These are phyloP conservation scores for Epinotia bilunana DNA, from an alignment of 2,888 invertebrate genomes.

Conservation along the genomic window DNA sequence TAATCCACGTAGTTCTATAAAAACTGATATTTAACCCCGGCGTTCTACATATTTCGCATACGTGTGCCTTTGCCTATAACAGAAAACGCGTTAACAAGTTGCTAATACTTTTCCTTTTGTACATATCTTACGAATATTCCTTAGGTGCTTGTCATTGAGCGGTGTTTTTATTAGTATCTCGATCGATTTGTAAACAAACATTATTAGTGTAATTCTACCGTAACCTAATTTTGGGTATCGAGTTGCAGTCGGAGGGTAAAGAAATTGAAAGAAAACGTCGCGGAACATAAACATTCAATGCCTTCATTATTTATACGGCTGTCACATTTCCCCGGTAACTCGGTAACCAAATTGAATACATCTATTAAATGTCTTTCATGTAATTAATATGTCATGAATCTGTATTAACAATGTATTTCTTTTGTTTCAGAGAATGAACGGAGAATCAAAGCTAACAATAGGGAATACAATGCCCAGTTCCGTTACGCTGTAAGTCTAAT, in stretches of 20 bases:
- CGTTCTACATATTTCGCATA: too few species aligned
- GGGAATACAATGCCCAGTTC: constrained; percentile 97
- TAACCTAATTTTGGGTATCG: neutral
- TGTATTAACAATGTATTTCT: constrained; percentile 46
- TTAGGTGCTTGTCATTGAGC: neutral
- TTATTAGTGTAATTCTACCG: neutral
- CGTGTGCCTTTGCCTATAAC: neutral
- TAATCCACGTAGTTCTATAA: neutral
- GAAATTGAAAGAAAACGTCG: neutral
- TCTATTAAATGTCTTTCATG: neutral
- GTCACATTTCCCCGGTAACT: neutral
- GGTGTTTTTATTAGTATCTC: neutral
- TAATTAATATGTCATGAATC: constrained; percentile 29
- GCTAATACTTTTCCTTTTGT: neutral
- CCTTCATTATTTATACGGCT: neutral
- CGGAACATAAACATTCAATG: too few species aligned
- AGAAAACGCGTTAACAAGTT: neutral
- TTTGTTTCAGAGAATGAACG: constrained; percentile 96
- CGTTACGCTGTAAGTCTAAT: constrained; percentile 96
- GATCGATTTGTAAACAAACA: neutral
- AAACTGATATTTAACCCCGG: neutral
- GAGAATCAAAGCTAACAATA: constrained; percentile 98
- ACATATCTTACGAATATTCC: neutral
- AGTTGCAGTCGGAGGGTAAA: neutral
- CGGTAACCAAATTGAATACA: neutral